Base-by-base conservation (phyloP, 2,888 invertebrate species). In the Octonoba sinensis region DNA sequence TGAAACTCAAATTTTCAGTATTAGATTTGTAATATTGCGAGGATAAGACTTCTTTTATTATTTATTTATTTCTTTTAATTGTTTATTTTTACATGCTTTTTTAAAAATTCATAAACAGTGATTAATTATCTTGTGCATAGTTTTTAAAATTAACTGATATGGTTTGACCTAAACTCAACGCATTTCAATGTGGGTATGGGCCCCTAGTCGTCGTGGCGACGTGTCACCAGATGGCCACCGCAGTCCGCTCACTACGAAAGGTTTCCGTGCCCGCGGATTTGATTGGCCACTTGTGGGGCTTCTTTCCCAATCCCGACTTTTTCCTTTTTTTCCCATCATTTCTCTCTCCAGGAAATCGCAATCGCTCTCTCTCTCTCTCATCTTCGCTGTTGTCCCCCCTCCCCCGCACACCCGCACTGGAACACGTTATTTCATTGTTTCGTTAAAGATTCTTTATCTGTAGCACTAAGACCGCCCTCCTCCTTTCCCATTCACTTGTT, bases 271-370 rank as follows among this genome's bases (percentile, higher is more conserved):
- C 65, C 74, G 70, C 74, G 70, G 81, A 71, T 79, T 75, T 82
- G 81, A 82, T 82, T 82, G 81, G 81, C 81, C 81, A 82, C 81
- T 82, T 82, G 81, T 82, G 75, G 81, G 81, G 81, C 81, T 82
- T 82, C 81, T 75, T 75, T 62, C 62, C 62, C 70, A 57, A 75
- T 75, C 70, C 70, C 49, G 57, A 69, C 69, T 82, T 70, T 70
- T 13, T 60, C 73, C 69, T 64, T 69, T 81, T 51, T 46, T 65
- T 65, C 47, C 20, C 22, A 47, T 65, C 24, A 22, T 27, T 27
- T 54, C 51, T 36, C 18, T 79, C 27, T 79, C 72, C 46, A 46
- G n/a, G 69, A 57, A 69, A 46, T 69, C 56, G 69, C 36, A 24
- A 69, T 69, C 57, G 36, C 49, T 62, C 64, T 51, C 46, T 67